Base-by-base conservation (phyloP, 2,797 vertebrate species). In the Chrosomus eos region DNA sequence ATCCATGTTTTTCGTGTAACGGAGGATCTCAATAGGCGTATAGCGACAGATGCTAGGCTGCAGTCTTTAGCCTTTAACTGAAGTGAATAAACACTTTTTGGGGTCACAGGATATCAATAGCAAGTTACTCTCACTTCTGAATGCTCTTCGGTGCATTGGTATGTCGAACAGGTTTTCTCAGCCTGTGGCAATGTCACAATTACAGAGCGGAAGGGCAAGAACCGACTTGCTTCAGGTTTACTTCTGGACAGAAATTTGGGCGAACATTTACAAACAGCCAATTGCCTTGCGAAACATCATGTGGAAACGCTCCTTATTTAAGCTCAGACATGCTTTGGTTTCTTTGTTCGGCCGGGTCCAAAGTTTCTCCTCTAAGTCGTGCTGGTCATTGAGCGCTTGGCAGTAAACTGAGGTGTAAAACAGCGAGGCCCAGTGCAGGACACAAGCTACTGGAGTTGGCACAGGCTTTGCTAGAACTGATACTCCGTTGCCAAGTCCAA, bases 151-250 rank as follows among this genome's bases (percentile, higher is more conserved):
- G 33, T 40, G n/a, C 74, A 53, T 43, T 77, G 62, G 51, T 84
- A 84, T 81, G 72, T 71, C 33, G 18, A 81, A 81, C 86, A 85
- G 53, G 77, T 75, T 67, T 58, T 71, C 64, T 81, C 21, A 5
- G 82, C 64, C 62, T n/a, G 53, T 78, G 71, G 51, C 78, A 28
- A 67, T 60, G 38, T 33, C 16, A 64, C 36, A 85, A 48, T 13
- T 79, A 71, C 40, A 79, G 74, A 85, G 64, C 33, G 62, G 80
- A 85, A 53, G 45, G 67, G 70, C 83, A 85, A 78, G 83, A 60
- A 3, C 45, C 8, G 84, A 64, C 83, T 72, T 45, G 83, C 66
- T 45, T 33, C 31, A 33, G 51, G 38, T 84, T 77, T 66, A 73
- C 55, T 78, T 84, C 66, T 66, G 83, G 76, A 85, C 83, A 73